Evolutionary conservation across 2,888 invertebrate genomes (phyloP), one percentile per base, ranked within the genome.

Genomic region (Ecliptopera silaceata): DNA sequence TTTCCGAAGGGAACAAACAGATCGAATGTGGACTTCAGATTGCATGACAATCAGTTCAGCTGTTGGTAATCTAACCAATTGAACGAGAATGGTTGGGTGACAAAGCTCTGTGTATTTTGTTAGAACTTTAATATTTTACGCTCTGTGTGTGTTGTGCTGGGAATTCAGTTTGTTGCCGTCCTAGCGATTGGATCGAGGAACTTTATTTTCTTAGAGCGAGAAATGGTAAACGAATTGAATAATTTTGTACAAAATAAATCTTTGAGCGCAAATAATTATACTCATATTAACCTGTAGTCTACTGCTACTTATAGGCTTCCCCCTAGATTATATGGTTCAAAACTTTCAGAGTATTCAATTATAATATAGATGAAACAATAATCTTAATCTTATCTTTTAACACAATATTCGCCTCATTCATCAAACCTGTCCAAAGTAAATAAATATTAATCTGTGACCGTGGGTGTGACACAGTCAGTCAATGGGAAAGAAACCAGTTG

Each of bases 1-100:
- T 39, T 15, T 26, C 50, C 42, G 36, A 12, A 41, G 45, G 38
- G 34, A 34, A 36, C 45, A 18, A 39, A 29, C 36, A 31, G 20
- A 31, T 29, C 36, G 36, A 56, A 39, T 42, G 56, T 43, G 51
- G 36, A 20, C 41, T 41, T 15, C 17, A 22, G 51, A 52, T 57
- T 48, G 43, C 46, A 43, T 53, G 46, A 34, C 32, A 53, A 53
- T 46, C 46, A 32, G 53, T 44, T 51, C 17, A 18, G 20, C 29
- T 31, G 36, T 15, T 15, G 46, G 22, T 56, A 47, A 51, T 13
- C 32, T 18, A 36, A 56, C 29, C 39, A 55, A 38, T 8, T 26
- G 31, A n/a, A 18, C 44, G 15, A n/a, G n/a, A n/a, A n/a, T n/a
- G 22, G 39, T 17, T 12, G 13, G 18, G 31, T 45, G 32, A 49